These are phyloP conservation scores for Austrofundulus limnaeus DNA, from an alignment of 2,113 vertebrate species.

Conservation along the genomic window DNA sequence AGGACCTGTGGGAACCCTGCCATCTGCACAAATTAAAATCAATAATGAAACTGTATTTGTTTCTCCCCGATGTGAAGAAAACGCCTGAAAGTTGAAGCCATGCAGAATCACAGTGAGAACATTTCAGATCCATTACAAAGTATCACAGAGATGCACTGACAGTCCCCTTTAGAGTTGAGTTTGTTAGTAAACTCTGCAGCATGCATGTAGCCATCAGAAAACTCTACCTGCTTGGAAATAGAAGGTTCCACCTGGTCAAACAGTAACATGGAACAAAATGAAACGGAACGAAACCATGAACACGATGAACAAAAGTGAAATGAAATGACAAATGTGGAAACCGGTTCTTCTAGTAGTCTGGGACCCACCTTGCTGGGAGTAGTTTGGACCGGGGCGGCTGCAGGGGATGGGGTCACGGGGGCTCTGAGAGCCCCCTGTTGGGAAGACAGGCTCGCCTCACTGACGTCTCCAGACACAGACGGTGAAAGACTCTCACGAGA, in stretches of 20 bases:
- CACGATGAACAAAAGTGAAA: background rate
- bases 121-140: background rate
- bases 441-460: constrained; percentile 84
- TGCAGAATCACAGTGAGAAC: constrained; percentile 14
- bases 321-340: background rate
- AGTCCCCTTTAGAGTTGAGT: background rate
- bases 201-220: constrained; percentile 46
- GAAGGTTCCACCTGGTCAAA: constrained; percentile 62
- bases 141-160: background rate
- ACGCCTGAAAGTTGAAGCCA: constrained; percentile 6
- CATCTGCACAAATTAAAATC: background rate
- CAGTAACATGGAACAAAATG: constrained; percentile 46
- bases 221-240: constrained; percentile 72
- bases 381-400: constrained; percentile 70
- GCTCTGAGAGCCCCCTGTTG: constrained; percentile 88
- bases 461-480: constrained; percentile 82
- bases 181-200: constrained; percentile 57
- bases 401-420: constrained; percentile 81
- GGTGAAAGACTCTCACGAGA: constrained; percentile 76
- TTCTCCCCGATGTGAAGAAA: background rate
- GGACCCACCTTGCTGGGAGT: constrained; percentile 87
- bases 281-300: constrained; percentile 23
- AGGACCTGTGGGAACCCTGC: too few relatives aligned
- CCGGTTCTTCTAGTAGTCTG: background rate
- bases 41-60: background rate